A percentile compares a stretch with the other conserved stretches of the same genome.
phyloP scores from a whole-genome alignment of 2,888 invertebrate genomes.

The Synanthedon tipuliformis region DNA sequence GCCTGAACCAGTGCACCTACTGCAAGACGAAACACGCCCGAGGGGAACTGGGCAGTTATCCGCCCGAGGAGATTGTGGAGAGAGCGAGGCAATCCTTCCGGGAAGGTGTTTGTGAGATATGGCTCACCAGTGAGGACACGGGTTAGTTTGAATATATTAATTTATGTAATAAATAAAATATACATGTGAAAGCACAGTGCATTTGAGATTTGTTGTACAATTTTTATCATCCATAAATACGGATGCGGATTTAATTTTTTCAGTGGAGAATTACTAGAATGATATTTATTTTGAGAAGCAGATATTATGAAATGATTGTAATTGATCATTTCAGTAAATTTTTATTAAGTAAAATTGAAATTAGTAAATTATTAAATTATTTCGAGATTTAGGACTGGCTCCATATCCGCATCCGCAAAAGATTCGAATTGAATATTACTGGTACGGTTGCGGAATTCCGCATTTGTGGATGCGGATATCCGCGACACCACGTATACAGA shows the following conservation, averaged over 20 bases:
- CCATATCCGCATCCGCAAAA: too few relatives aligned
- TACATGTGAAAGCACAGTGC: constrained; percentile 76
- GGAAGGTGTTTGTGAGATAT: constrained; percentile 96
- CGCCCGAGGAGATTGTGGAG: constrained; percentile 88
- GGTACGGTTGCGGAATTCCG: too few relatives aligned
- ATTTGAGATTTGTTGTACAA: constrained; percentile 76
- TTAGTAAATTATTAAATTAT: too few relatives aligned
- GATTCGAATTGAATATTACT: too few relatives aligned
- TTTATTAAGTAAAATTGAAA: too few relatives aligned
- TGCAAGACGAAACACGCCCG: constrained; percentile 98
- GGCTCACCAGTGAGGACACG: constrained; percentile 98
- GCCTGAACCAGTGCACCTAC: constrained; percentile 98
- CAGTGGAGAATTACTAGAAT: too few relatives aligned
- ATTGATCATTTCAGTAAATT: too few relatives aligned
- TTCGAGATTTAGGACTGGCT: too few relatives aligned
- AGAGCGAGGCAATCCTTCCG: constrained; percentile 87
- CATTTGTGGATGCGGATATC: too few relatives aligned
- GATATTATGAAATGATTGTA: not conserved
- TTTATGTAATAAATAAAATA: not conserved
- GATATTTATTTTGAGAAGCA: not conserved
- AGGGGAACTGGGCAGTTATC: constrained; percentile 95
- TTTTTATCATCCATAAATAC: too few relatives aligned
- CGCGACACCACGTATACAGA: too few relatives aligned
- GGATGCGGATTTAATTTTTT: not conserved
- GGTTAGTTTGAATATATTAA: constrained; percentile 60